Evolutionary conservation across 35 echinoderm and acorn worm genomes (phyloP).

Genomic region (Apostichopus parvimensis): DNA sequence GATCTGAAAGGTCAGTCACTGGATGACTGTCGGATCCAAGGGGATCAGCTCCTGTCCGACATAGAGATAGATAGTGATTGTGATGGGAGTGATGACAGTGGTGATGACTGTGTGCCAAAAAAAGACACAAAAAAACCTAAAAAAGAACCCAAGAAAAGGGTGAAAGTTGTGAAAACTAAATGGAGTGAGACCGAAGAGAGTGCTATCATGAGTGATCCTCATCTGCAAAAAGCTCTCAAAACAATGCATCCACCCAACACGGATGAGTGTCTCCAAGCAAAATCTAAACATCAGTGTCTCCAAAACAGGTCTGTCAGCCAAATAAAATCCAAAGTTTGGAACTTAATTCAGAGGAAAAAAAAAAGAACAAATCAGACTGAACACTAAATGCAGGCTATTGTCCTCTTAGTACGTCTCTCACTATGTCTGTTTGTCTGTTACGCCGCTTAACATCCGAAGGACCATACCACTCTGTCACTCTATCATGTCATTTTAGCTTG

Average conservation of each 20-base stretch:
- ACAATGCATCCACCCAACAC: conserved; percentile 44
- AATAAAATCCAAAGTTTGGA: conserved; percentile 57
- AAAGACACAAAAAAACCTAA: neutral
- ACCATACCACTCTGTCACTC: no score
- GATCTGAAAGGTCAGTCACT: conserved; percentile 45
- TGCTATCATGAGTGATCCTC: conserved; percentile 7
- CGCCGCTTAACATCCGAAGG: no score
- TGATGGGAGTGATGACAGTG: neutral
- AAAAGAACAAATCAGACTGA: neutral
- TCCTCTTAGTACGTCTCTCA: no score
- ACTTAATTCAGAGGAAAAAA: conserved; percentile 36
- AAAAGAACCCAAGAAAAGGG: neutral
- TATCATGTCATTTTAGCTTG: no score
- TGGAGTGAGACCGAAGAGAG: conserved; percentile 34
- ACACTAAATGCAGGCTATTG: no score
- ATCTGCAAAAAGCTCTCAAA: conserved; percentile 1
- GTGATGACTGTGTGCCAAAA: neutral
- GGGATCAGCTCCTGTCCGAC: neutral
- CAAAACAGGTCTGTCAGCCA: conserved; percentile 23
- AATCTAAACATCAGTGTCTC: conserved; percentile 6
- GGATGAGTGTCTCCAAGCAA: neutral
- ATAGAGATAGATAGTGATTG: conserved; percentile 11
- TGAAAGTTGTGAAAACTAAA: neutral
- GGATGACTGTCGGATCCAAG: conserved; percentile 45
- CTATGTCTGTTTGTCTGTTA: no score